phyloP scores from a whole-genome alignment of 2,113 vertebrate genomes.

The Lontra canadensis region DNA sequence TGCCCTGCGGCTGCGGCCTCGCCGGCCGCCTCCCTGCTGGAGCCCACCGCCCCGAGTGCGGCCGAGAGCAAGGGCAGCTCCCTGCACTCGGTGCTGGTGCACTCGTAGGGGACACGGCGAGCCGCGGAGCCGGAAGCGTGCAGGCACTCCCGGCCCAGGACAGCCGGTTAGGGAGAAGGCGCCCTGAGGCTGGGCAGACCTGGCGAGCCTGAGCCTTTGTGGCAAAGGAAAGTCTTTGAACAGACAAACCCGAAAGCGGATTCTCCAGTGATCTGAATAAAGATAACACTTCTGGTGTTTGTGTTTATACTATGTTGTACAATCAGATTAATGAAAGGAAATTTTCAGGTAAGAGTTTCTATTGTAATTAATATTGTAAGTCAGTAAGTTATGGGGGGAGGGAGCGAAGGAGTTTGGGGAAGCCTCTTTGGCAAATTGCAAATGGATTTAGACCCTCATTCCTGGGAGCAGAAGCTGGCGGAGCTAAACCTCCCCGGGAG shows the following conservation, averaged over 20 bases:
- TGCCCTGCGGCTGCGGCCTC: slow-evolving; percentile 85
- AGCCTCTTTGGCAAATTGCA: background rate
- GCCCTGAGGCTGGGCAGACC: background rate
- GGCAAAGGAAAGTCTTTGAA: background rate
- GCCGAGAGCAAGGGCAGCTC: slow-evolving; percentile 89
- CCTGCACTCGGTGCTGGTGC: slow-evolving; percentile 92
- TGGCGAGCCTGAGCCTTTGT: background rate
- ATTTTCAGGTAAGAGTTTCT: slow-evolving; percentile 82
- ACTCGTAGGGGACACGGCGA: slow-evolving; percentile 75
- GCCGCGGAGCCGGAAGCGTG: rapidly evolving
- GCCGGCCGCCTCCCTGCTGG: slow-evolving; percentile 83
- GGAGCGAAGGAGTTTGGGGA: background rate
- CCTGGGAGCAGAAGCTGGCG: background rate
- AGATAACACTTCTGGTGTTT: slow-evolving; percentile 50
- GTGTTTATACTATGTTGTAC: slow-evolving; percentile 77
- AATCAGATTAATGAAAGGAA: slow-evolving; percentile 74
- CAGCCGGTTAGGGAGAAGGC: background rate
- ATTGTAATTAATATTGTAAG: slow-evolving; percentile 62
- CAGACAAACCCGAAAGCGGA: background rate
- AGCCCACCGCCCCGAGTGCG: slow-evolving; percentile 82
- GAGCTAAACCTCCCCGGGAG: background rate
- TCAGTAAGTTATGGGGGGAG: slow-evolving; percentile 31
- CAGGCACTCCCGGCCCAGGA: background rate
- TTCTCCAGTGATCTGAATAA: slow-evolving; percentile 45
- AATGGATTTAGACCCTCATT: background rate